phyloP scores from a whole-genome alignment of 2,797 vertebrate genomes.

The Lemur catta region DNA sequence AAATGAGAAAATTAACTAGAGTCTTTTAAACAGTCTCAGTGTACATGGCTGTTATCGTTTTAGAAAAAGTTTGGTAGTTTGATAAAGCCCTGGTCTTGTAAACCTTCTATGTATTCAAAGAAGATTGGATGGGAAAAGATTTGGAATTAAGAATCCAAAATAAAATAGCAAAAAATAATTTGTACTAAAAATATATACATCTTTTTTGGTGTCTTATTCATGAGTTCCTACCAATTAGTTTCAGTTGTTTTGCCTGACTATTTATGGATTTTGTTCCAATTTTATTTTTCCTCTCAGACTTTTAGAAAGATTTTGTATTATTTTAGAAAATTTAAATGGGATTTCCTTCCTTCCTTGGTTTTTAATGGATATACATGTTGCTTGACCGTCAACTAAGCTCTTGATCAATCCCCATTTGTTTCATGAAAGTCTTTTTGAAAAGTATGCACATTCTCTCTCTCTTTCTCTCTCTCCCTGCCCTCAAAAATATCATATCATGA shows the following conservation, averaged over 20 bases:
- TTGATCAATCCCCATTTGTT: not conserved
- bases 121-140: not conserved
- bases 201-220: not conserved
- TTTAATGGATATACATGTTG: not conserved
- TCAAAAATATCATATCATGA: not conserved
- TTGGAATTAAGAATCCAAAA: slow-evolving; percentile 44
- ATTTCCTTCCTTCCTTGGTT: not conserved
- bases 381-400: not conserved
- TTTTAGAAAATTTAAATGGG: not conserved
- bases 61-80: not conserved
- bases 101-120: not conserved
- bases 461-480: not conserved
- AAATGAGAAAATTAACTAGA: not conserved
- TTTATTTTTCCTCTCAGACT: not conserved
- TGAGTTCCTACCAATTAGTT: not conserved
- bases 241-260: not conserved
- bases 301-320: not conserved
- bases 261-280: not conserved
- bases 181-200: not conserved
- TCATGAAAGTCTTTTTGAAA: not conserved
- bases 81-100: not conserved
- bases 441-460: not conserved
- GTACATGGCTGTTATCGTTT: not conserved
- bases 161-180: not conserved
- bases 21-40: not conserved